Evolutionary conservation across 2,888 invertebrate genomes (phyloP), one percentile per base, ranked within the genome.

Genomic region (Xylocampa areola): DNA sequence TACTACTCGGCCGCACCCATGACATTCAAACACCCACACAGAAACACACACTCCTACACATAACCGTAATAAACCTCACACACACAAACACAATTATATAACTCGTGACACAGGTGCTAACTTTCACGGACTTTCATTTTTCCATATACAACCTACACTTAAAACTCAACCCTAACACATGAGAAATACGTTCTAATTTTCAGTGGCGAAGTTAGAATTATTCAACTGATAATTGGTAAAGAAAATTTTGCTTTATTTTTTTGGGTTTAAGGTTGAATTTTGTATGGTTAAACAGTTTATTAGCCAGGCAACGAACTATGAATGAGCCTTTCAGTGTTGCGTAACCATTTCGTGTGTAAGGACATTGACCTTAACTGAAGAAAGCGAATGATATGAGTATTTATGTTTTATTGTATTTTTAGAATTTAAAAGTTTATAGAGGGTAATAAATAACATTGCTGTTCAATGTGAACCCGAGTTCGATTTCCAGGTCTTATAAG

Each of bases 51-150:
- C 55, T 40, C 43, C 37, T 8, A 32, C 35, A 40, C 21, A 60
- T 43, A 39, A 58, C 37, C 51, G 45, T 49, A 69, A 45, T 57
- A 47, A 52, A 51, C 44, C 49, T 58, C 49, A 69, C 54, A 29
- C 52, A 67, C 61, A 69, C 63, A 69, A 51, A 50, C 67, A 57
- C 54, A 55, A 67, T 77, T 76, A 76, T 65, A 77, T 69, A 71
- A 63, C 51, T 63, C 64, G 51, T 48, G 52, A 69, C 59, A 66
- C 81, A 81, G 81, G 78, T 80, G 81, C 48, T 57, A 68, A 85
- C 87, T 88, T 88, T 88, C 88, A 77, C 81, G 19, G 70, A 85
- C 88, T 88, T 88, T 88, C 87, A 80, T 84, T 88, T 87, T 86
- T 82, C 80, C 73, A 66, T 49, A 60, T 35, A 33, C 32, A 23